Evolutionary conservation across 1,140 invertebrate species (phyloP).

Genomic region (Drosophila arizonae): DNA sequence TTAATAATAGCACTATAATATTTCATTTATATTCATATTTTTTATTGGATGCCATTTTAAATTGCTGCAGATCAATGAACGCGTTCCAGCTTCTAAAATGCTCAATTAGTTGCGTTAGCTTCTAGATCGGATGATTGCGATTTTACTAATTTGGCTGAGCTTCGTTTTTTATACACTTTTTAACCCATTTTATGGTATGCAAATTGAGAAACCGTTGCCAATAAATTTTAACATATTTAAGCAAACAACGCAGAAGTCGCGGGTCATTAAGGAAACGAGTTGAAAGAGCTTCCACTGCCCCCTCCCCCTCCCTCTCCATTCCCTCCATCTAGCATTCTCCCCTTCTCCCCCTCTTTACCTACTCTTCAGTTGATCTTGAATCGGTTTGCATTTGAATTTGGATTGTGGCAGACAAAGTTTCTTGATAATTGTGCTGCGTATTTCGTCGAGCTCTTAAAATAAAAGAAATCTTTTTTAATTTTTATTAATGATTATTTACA

Average conservation of each 20-base stretch:
- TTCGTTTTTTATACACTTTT: slow-evolving; percentile 17
- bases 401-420: slow-evolving; percentile 36
- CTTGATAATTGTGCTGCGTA: slow-evolving; percentile 60
- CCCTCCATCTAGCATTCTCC: too few species aligned
- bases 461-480: slow-evolving; percentile 80
- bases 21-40: too few species aligned
- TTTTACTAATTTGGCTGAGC: background rate
- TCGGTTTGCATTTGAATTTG: slow-evolving; percentile 40
- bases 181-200: slow-evolving; percentile 48
- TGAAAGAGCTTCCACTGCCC: slow-evolving; percentile 37
- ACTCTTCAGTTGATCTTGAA: slow-evolving; percentile 2
- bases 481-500: slow-evolving; percentile 83
- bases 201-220: slow-evolving; percentile 61
- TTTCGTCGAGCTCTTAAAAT: slow-evolving; percentile 60
- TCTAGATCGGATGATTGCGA: background rate
- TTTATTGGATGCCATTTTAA: too few species aligned
- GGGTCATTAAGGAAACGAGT: slow-evolving; percentile 38
- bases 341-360: background rate
- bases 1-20: background rate
- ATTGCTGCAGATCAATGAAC: background rate
- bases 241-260: slow-evolving; percentile 63
- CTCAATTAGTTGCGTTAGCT: background rate
- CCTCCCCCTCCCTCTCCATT: background rate
- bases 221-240: slow-evolving; percentile 79
- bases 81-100: background rate